Evolutionary conservation across 2,797 vertebrate species (phyloP).

Genomic region (Fistularia tabacaria): DNA sequence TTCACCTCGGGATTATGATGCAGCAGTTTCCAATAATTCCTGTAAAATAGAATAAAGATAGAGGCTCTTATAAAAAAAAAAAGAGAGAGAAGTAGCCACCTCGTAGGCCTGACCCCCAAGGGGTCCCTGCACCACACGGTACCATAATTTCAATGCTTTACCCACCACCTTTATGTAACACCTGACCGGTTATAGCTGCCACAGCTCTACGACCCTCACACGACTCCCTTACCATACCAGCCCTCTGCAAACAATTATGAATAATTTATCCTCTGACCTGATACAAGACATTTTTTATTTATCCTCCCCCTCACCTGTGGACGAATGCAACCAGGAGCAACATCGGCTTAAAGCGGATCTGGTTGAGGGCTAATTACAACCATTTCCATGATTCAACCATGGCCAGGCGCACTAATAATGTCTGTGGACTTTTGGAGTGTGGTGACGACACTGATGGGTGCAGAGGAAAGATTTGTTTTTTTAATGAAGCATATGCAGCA

Average conservation of each 20-base stretch:
- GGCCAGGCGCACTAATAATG: constrained; percentile 44
- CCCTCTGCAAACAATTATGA: constrained; percentile 66
- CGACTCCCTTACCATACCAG: constrained; percentile 24
- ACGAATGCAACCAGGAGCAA: constrained; percentile 44
- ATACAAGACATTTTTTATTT: constrained; percentile 61
- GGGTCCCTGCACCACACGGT: no score
- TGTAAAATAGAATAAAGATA: no score
- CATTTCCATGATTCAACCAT: constrained; percentile 62
- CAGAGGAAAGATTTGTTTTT: constrained; percentile 13
- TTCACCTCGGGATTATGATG: no score
- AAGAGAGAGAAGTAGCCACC: no score
- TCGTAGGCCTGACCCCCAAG: no score
- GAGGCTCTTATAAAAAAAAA: no score
- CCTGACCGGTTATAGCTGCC: constrained; percentile 17
- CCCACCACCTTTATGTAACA: constrained; percentile 17
- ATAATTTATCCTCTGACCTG: constrained; percentile 59
- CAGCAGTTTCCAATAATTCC: no score
- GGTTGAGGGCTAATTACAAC: constrained; percentile 58
- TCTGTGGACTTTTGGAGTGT: constrained; percentile 46
- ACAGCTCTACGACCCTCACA: constrained; percentile 11
- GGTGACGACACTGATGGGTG: constrained; percentile 43
- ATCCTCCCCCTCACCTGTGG: constrained; percentile 47
- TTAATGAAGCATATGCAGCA: constrained; percentile 45
- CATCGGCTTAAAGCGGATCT: constrained; percentile 51
- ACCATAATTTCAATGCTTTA: no score